Evolutionary conservation across 2,113 vertebrate species (phyloP).

Genomic region (Manacus vitellinus): DNA sequence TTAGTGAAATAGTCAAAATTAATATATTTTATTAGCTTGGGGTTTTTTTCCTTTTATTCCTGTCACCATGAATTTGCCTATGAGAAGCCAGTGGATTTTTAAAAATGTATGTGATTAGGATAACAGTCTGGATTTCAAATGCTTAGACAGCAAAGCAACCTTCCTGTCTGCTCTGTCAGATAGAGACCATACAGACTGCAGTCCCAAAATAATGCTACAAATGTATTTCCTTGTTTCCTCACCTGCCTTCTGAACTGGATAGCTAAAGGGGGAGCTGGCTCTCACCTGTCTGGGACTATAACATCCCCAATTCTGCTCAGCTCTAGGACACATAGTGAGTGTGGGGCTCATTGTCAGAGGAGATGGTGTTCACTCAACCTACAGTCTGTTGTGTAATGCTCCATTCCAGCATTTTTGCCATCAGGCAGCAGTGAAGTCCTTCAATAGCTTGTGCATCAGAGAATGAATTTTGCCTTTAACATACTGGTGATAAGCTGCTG

Average conservation of each 20-base stretch:
- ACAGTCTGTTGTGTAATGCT: no score
- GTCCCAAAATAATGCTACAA: neutral
- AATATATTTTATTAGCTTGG: neutral
- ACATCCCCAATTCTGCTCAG: neutral
- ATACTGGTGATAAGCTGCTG: neutral
- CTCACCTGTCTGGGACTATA: rapidly evolving
- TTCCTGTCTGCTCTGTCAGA: neutral
- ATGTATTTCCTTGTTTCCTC: neutral
- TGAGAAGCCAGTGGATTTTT: neutral
- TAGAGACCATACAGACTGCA: rapidly evolving
- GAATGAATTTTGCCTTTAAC: neutral
- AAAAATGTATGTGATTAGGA: neutral
- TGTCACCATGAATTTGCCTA: neutral
- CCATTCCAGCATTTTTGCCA: neutral
- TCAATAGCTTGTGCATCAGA: neutral
- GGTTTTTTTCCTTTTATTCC: neutral
- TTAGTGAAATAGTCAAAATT: constrained; percentile 16
- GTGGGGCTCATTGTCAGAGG: neutral
- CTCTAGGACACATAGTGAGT: neutral
- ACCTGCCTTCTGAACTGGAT: neutral
- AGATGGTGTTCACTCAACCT: neutral
- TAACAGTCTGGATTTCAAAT: neutral
- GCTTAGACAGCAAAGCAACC: neutral
- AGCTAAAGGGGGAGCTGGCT: neutral
- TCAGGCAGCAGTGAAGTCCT: neutral